Evolutionary conservation across 2,113 vertebrate genomes (phyloP).

Genomic region (Ranitomeya imitator): DNA sequence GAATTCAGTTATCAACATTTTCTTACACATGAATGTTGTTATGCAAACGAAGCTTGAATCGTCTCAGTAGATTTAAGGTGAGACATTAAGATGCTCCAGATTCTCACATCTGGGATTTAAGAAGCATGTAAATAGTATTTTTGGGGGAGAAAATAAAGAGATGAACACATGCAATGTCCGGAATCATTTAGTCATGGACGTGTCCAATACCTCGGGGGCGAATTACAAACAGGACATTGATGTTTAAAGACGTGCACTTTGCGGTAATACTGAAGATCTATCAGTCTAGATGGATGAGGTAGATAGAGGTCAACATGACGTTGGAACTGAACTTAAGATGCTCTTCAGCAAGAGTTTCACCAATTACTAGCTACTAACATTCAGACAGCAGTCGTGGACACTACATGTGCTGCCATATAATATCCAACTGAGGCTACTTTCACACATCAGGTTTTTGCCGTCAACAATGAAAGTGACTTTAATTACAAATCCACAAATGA

Average conservation of each 20-base stretch:
- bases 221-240: not conserved
- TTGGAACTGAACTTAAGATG: not conserved
- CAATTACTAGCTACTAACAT: no score
- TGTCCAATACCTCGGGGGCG: not conserved
- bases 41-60: not conserved
- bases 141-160: not conserved
- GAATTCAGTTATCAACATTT: constrained; percentile 26
- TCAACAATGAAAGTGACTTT: no score
- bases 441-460: no score
- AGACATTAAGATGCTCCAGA: not conserved
- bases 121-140: constrained; percentile 1
- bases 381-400: no score
- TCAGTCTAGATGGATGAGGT: not conserved
- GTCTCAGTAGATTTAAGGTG: constrained; percentile 19
- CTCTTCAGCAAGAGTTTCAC: no score
- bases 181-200: constrained; percentile 33
- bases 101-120: constrained; percentile 44
- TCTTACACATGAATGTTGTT: not conserved
- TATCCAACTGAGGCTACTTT: no score
- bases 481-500: no score
- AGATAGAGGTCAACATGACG: not conserved
- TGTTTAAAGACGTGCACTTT: not conserved
- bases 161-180: constrained; percentile 5
- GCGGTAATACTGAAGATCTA: not conserved
- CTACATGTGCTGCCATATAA: no score